Conservation (phyloP, 1,140 invertebrate species). For the Brachystomella parvula region DNA sequence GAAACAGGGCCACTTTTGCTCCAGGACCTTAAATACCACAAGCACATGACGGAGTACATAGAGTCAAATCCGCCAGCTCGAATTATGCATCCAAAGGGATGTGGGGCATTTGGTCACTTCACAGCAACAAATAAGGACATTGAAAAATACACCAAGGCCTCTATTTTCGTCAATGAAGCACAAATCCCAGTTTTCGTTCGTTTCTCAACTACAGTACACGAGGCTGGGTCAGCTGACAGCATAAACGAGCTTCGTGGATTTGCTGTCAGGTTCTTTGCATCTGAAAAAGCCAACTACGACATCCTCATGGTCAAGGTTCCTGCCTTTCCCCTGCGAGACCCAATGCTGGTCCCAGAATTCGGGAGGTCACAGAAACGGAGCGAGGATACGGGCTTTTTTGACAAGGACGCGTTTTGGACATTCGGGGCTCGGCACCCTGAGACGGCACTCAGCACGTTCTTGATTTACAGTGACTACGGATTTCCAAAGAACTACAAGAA, state of each 20-base stretch:
- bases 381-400: slow-evolving; percentile 37
- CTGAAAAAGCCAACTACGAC: slow-evolving; percentile 53
- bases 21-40: not conserved
- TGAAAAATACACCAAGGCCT: slow-evolving; percentile 63
- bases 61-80: not conserved
- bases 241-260: slow-evolving; percentile 46
- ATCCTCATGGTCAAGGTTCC: slow-evolving; percentile 51
- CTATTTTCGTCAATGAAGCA: slow-evolving; percentile 51
- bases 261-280: slow-evolving; percentile 52
- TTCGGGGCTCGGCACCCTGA: slow-evolving; percentile 46
- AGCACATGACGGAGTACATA: not conserved
- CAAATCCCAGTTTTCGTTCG: slow-evolving; percentile 51
- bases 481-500: slow-evolving; percentile 46
- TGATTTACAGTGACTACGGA: slow-evolving; percentile 50
- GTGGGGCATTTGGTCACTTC: slow-evolving; percentile 57
- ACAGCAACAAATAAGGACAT: slow-evolving; percentile 76
- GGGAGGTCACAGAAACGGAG: slow-evolving; percentile 48
- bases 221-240: slow-evolving; percentile 51
- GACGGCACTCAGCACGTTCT: slow-evolving; percentile 47
- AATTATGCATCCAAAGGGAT: slow-evolving; percentile 41
- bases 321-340: slow-evolving; percentile 53
- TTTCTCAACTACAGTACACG: slow-evolving; percentile 57
- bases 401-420: slow-evolving; percentile 1
- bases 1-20: not conserved
- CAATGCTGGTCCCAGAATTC: slow-evolving; percentile 46